Base-by-base conservation (phyloP, 2,888 invertebrate genomes). In the Tethea ocularis region DNA sequence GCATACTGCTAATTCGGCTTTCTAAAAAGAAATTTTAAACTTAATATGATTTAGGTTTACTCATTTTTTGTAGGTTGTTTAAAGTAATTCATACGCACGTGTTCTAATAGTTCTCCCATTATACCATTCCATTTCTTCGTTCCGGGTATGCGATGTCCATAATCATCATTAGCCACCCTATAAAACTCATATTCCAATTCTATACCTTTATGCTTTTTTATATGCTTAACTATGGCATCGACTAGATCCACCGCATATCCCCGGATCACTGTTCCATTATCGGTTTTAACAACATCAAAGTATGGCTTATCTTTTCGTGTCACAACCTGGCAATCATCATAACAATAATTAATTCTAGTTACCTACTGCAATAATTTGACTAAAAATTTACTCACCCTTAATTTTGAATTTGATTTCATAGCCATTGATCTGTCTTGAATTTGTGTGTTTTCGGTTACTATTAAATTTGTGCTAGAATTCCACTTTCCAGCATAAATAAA, bases 171-270 rank as follows among this genome's bases (percentile, higher is more conserved):
- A 0, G 93, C 93, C 0, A 95, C 96, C 57, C 95, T 80, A 74
- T 95, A 94, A 68, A 97, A 96, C 67, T 94, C 93, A 72, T 95
- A 96, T 57, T 95, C 75, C 87, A 94, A 41, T 95, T 83, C 76
- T 7, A 66, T 55, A 17, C 83, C 75, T 11, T 77, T 62, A 17
- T 77, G 41, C 52, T 74, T 66, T 54, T 75, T 82, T n/a, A 92
- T 88, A 2, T 77, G 63, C 57, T 83, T 63, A 62, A 92, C 95
- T 60, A 99, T 95, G 63, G 95, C 95, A 15, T 95, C 88, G 61
- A 99, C 95, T 0, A 99, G 89, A 83, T 99, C 99, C 57, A 98
- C 95, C 4, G 97, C 96, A 80, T 97, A 99, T 0, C 98, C 98
- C 74, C 96, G 96, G 75, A 94, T 96, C 13, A 94, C 89, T 3